A percentile compares a stretch with the other conserved stretches of the same genome.
phyloP scores from a whole-genome alignment of 2,113 vertebrate genomes.

The Panthera uncia region DNA sequence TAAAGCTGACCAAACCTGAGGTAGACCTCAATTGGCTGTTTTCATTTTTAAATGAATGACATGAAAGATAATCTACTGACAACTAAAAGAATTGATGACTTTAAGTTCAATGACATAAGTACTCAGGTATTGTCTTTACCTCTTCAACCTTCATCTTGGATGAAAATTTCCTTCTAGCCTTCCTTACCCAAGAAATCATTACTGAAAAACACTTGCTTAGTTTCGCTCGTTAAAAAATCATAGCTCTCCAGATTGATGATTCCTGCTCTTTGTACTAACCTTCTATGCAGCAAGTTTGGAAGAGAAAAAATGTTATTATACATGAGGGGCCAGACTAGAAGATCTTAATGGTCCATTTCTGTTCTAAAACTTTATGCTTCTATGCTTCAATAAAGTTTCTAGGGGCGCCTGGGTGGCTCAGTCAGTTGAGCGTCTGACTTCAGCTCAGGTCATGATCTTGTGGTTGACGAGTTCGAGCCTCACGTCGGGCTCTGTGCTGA shows the following conservation, averaged over 20 bases:
- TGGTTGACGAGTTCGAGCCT: too few species aligned
- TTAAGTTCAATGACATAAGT: conserved; percentile 4
- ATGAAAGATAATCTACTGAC: neutral
- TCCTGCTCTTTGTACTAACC: neutral
- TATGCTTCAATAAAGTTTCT: neutral
- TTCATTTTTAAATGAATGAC: neutral
- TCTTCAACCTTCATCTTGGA: neutral
- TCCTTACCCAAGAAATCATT: neutral
- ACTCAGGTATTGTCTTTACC: neutral
- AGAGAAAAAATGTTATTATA: neutral
- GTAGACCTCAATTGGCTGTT: neutral
- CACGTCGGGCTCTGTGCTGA: too few species aligned
- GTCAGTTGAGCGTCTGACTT: too few species aligned
- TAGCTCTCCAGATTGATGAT: neutral
- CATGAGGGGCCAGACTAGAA: neutral
- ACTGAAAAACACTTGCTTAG: neutral
- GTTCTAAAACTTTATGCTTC: neutral
- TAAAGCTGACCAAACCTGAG: neutral
- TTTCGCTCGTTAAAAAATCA: neutral
- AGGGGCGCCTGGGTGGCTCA: too few species aligned
- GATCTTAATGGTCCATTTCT: neutral
- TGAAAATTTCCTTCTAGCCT: neutral
- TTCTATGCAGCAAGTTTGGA: neutral
- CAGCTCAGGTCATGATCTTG: too few species aligned
- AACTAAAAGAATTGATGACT: neutral